phyloP scores from a whole-genome alignment of 2,113 vertebrate species.

The Alaudala cheleensis region DNA sequence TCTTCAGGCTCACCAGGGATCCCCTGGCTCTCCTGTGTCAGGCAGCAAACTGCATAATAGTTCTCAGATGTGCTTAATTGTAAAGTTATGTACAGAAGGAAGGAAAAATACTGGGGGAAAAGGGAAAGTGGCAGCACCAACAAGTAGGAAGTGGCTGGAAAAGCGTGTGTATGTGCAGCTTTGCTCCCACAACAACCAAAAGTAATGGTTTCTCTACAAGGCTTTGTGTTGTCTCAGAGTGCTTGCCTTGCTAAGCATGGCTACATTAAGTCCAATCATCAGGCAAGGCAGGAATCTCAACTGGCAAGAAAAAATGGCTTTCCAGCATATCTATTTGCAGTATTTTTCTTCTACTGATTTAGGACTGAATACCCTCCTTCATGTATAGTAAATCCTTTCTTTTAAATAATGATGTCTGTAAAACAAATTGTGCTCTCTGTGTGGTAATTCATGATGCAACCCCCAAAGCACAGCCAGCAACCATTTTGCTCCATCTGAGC shows the following conservation, averaged over 20 bases:
- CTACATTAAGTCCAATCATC: neutral
- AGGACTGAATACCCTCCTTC: neutral
- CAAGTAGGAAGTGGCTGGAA: neutral
- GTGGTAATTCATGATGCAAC: neutral
- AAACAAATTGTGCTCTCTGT: neutral
- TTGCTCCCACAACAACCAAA: neutral
- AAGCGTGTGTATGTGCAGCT: fast-evolving
- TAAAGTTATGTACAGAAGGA: neutral
- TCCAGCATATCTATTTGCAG: neutral
- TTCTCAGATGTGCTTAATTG: neutral
- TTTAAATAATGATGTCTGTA: neutral
- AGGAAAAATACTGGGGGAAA: neutral
- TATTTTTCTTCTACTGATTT: neutral
- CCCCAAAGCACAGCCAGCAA: neutral
- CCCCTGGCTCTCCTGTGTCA: neutral
- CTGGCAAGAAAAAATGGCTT: neutral
- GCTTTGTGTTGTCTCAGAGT: neutral
- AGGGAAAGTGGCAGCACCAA: neutral
- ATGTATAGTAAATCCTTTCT: neutral
- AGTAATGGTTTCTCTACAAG: neutral
- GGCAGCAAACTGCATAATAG: neutral
- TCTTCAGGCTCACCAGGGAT: neutral
- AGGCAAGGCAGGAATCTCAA: neutral
- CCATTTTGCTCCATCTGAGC: neutral
- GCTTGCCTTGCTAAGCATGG: neutral